phyloP scores from a whole-genome alignment of 2,888 invertebrate species.

The Callosobruchus maculatus region DNA sequence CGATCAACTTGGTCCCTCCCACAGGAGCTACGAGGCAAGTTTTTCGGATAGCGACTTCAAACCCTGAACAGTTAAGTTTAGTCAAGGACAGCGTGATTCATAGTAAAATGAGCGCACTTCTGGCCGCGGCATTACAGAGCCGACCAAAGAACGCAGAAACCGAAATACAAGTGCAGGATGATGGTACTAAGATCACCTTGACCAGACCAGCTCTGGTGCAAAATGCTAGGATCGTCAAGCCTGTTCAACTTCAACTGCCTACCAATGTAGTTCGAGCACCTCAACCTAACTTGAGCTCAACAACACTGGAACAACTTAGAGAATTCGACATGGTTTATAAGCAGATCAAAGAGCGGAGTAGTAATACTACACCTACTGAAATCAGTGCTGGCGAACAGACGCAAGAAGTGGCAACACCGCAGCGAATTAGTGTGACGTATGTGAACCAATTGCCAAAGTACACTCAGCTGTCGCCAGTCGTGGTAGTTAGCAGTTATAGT shows the following conservation, averaged over 20 bases:
- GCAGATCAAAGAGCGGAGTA: constrained; percentile 74
- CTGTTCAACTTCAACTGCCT: constrained; percentile 56
- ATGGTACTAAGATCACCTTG: constrained; percentile 26
- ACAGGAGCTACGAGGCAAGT: constrained; percentile 43
- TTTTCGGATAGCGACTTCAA: constrained; percentile 47
- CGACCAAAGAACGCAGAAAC: constrained; percentile 39
- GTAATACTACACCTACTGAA: constrained; percentile 48
- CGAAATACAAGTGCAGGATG: constrained; percentile 28
- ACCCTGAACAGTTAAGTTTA: constrained; percentile 45
- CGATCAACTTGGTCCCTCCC: constrained; percentile 57
- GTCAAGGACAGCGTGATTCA: constrained; percentile 50
- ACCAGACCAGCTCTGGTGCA: constrained; percentile 54
- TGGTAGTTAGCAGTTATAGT: constrained; percentile 58
- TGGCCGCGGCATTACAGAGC: constrained; percentile 50
- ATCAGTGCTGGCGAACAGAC: constrained; percentile 31
- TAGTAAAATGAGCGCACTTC: constrained; percentile 50
- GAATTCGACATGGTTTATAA: constrained; percentile 80
- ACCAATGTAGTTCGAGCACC: constrained; percentile 57
- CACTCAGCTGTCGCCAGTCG: constrained; percentile 51
- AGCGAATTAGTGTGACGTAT: constrained; percentile 55
- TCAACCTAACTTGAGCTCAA: constrained; percentile 67
- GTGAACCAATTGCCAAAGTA: constrained; percentile 53
- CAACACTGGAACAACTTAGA: constrained; percentile 71
- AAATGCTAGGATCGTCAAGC: constrained; percentile 56
- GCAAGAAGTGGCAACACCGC: constrained; percentile 38